A percentile compares a stretch with the other conserved stretches of the same genome.
These are phyloP conservation scores for Cromileptes altivelis DNA, from an alignment of 2,113 vertebrate species.

Conservation along the genomic window DNA sequence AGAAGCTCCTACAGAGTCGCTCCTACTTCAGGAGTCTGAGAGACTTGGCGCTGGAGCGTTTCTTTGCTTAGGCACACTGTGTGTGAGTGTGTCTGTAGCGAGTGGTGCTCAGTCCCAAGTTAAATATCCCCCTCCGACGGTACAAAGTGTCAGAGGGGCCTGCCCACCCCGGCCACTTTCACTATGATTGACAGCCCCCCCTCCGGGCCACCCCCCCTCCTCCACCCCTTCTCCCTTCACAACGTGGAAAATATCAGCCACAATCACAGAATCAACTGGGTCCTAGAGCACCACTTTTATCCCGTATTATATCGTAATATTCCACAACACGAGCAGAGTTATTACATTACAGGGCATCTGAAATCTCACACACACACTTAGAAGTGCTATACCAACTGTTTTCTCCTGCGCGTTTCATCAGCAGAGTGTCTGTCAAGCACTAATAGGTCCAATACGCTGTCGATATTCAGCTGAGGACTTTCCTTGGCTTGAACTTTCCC, in stretches of 20 bases:
- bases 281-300: slow-evolving; percentile 77
- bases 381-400: not conserved
- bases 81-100: slow-evolving; percentile 85
- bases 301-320: slow-evolving; percentile 21
- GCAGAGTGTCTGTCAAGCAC: slow-evolving; percentile 28
- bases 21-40: slow-evolving; percentile 78
- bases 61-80: slow-evolving; percentile 84
- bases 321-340: slow-evolving; percentile 18
- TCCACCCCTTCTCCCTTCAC: slow-evolving; percentile 65
- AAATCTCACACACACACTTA: not conserved
- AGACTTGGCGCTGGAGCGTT: slow-evolving; percentile 77
- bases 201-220: slow-evolving; percentile 34
- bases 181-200: slow-evolving; percentile 87
- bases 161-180: slow-evolving; percentile 89
- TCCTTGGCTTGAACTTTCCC: slow-evolving; percentile 77
- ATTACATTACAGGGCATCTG: not conserved
- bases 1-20: slow-evolving; percentile 78
- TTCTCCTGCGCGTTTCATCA: slow-evolving; percentile 11
- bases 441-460: slow-evolving; percentile 83
- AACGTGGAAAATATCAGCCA: slow-evolving; percentile 84
- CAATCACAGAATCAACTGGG: slow-evolving; percentile 80
- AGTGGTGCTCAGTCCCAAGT: slow-evolving; percentile 87
- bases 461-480: slow-evolving; percentile 73
- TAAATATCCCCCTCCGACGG: slow-evolving; percentile 91
- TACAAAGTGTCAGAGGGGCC: slow-evolving; percentile 87